Evolutionary conservation across 2,888 invertebrate species (phyloP), one percentile per base, ranked within the genome.

Genomic region (Caenorhabditis sinica): DNA sequence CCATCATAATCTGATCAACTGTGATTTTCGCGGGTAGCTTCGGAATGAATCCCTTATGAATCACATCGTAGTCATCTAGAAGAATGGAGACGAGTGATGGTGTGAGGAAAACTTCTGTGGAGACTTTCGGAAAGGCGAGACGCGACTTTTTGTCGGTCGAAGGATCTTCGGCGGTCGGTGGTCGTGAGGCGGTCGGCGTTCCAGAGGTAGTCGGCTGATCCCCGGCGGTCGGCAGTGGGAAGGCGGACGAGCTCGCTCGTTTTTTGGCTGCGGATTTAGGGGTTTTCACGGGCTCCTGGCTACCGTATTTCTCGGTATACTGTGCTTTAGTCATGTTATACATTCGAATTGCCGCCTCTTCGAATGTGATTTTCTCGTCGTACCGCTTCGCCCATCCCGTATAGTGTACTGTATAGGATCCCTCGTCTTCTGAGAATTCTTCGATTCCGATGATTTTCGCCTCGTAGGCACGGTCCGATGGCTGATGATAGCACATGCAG

Each of bases 401-500:
- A 15, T 56, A 56, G 28, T 56, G 56, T 13, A 56, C 28, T 1
- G 15, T 56, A 13, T 56, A 56, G 20, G 20, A 49, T 49, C 49
- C 49, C 23, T 6, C 23, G 11, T 20, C 20, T 23, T 20, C 53
- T 23, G 20, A 4, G 1, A 20, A 0, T 49, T 6, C 49, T 20
- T n/a, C n/a, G n/a, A n/a, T n/a, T n/a, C n/a, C 83, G 1, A 68
- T 17, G 0, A 87, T 56, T 73, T 77, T 86, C 15, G 87, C 79
- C 0, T 83, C 72, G 33, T 84, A 86, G 17, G 13, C 40, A 13
- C 40, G 11, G 40, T 11, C 13, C 6, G 40, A 40, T 13, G 40
- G 11, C 40, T 6, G 11, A 13, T 40, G 40, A 2, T 11, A 6
- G 40, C 40, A 40, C 40, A 40, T 40, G 13, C 6, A 40, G 9